phyloP scores from a whole-genome alignment of 1,140 invertebrate species.

The Samia ricini region DNA sequence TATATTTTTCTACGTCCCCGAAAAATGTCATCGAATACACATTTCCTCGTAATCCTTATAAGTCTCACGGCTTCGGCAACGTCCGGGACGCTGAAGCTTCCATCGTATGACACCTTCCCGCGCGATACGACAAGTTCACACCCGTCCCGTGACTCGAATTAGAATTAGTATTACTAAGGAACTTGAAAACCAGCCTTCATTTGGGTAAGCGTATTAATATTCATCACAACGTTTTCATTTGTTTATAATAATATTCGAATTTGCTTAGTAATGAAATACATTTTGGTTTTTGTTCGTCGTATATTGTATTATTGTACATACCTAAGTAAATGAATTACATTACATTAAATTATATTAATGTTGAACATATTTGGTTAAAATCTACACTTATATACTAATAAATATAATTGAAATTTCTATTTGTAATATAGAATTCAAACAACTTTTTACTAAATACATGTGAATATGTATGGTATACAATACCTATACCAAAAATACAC shows the following conservation, averaged over 20 bases:
- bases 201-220: not conserved
- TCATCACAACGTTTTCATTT: not conserved
- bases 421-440: too few species aligned
- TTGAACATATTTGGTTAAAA: too few species aligned
- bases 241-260: too few species aligned
- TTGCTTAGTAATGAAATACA: too few species aligned
- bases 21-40: slow-evolving; percentile 78
- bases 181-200: not conserved
- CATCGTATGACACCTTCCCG: slow-evolving; percentile 40
- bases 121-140: slow-evolving; percentile 55
- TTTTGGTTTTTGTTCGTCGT: not conserved
- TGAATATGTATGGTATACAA: too few species aligned
- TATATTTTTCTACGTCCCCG: slow-evolving; percentile 74
- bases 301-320: too few species aligned
- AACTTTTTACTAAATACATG: too few species aligned
- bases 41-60: slow-evolving; percentile 76
- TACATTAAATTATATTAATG: too few species aligned
- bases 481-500: too few species aligned
- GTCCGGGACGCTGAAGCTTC: slow-evolving; percentile 45
- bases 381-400: too few species aligned
- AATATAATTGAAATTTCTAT: too few species aligned
- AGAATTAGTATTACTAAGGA: slow-evolving; percentile 5
- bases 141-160: slow-evolving; percentile 43
- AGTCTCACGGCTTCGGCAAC: slow-evolving; percentile 66
- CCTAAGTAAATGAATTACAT: too few species aligned